Conservation (phyloP, 2,888 invertebrate species). For the Hemistola chrysoprasaria region DNA sequence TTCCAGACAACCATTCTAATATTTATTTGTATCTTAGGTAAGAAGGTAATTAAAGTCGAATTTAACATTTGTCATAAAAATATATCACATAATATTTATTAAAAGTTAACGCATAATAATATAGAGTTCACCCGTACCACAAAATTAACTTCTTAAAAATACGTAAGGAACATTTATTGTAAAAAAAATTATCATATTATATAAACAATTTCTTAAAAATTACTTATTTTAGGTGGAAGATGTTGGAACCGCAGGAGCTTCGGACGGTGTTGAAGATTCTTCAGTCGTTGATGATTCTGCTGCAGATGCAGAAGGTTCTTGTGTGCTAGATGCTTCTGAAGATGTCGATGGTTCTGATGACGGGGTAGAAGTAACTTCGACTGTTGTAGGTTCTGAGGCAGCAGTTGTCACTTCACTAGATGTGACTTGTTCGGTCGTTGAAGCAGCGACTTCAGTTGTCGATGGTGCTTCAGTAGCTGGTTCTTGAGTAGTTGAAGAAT, state of each 20-base stretch:
- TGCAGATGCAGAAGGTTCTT: slow-evolving; percentile 4
- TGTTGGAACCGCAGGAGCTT: slow-evolving; percentile 18
- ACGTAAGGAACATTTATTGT: slow-evolving; percentile 13
- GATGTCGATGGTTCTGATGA: neutral
- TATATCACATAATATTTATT: slow-evolving; percentile 19
- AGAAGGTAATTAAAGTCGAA: neutral
- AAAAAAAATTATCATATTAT: slow-evolving; percentile 9
- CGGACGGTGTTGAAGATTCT: slow-evolving; percentile 2
- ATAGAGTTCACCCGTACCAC: slow-evolving; percentile 19
- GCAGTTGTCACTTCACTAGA: slow-evolving; percentile 2
- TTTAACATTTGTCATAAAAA: slow-evolving; percentile 6
- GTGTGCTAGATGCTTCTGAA: slow-evolving; percentile 12
- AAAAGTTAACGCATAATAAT: slow-evolving; percentile 7
- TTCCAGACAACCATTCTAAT: no score
- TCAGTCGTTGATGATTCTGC: slow-evolving; percentile 11
- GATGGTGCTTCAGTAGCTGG: slow-evolving; percentile 14
- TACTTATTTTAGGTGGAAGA: slow-evolving; percentile 24
- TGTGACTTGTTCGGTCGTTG: slow-evolving; percentile 5
- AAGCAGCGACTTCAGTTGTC: slow-evolving; percentile 2
- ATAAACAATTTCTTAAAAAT: neutral
- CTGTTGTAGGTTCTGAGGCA: neutral
- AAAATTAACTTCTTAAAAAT: slow-evolving; percentile 4
- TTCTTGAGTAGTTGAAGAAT: slow-evolving; percentile 15
- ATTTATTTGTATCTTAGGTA: no score
- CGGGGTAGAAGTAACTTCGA: no score